Base-by-base conservation (phyloP, 2,113 vertebrate species). In the Chloroceryle aenea region DNA sequence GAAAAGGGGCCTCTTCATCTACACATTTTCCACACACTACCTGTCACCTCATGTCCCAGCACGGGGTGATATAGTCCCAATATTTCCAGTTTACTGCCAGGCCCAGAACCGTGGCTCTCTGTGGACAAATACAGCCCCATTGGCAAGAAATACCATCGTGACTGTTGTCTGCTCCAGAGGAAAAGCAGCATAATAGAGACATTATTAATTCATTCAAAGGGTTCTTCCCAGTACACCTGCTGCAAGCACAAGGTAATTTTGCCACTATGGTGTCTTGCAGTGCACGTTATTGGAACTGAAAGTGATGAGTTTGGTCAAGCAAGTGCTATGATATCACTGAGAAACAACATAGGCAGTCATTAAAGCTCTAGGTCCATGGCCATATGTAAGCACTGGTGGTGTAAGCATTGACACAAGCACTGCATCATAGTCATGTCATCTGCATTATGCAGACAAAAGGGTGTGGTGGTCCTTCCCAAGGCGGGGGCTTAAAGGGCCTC, bases 401-500 rank as follows among this genome's bases (percentile, higher is more conserved):
- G 1, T 23, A 7, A 5, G 4, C 45, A 40, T 0, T 23, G 62
- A 32, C 34, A 67, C 3, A 22, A 52, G 32, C 43, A 14, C 45
- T 50, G 58, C 11, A 13, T 16, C 52, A 2, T 10, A 11, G 12
- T 42, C 43, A 30, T 22, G 67, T 12, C 15, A 30, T 25, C 42
- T 45, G 19, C 67, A 19, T 6, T 7, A 34, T 23, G 7, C 23
- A 63, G 61, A 38, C 26, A 56, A 50, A 79, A 68, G 30, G 18
- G 26, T 1, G 4, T 13, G 18, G n/a, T 10, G 36, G 45, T 36
- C 7, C 1, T 4, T 77, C 26, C n/a, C 20, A 21, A 32, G 1
- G 5, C 11, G 47, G 38, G 17, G 4, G 7, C 29, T 73, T 26
- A 79, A 45, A 67, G 19, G 14, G 17, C 23, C 40, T 22, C 14